Evolutionary conservation across 2,113 vertebrate genomes (phyloP), one percentile per base, ranked within the genome.

Genomic region (Albula glossodonta): DNA sequence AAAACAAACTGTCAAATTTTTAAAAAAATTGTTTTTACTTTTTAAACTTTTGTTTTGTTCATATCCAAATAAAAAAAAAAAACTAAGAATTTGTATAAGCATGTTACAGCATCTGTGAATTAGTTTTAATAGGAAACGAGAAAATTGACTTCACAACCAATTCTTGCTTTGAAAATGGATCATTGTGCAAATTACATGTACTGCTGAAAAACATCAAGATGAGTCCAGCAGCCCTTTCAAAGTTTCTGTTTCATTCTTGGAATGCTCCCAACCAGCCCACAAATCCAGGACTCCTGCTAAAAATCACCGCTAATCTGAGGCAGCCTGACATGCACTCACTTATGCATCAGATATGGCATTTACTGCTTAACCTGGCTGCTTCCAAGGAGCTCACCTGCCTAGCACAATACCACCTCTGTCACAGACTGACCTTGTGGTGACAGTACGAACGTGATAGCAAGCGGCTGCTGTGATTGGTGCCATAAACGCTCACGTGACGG

Each of bases 391-490:
- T 50, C 63, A 86, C 85, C 89, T 83, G 85, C 51, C 74, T 51
- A 79, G 22, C 52, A 31, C 78, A 81, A 81, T 25, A 25, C 13
- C 9, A 19, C 49, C 79, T 80, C 15, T 51, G 17, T 12, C 78
- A 3, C 78, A 86, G 85, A 83, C 51, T 85, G 89, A 91, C 90
- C 88, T 86, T 84, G 87, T 13, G 89, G 83, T 86, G 87, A 87
- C 87, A 87, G 70, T 81, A 74, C 49, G 25, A 79, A 13, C 83
- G 77, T 12, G 49, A 79, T 60, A 41, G 51, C 25, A 51, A 81
- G 8, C 53, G 79, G 57, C 41, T 49, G 25, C 52, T 1, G 31
- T 49, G 83, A 78, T 57, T 60, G 77, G 77, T 50, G 17, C 78
- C n/a, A 22, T 41, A 51, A 31, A 31, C 0, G 41, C 84, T 11